These are phyloP conservation scores for Clostera curtula DNA, from an alignment of 2,888 invertebrate genomes.

Conservation along the genomic window DNA sequence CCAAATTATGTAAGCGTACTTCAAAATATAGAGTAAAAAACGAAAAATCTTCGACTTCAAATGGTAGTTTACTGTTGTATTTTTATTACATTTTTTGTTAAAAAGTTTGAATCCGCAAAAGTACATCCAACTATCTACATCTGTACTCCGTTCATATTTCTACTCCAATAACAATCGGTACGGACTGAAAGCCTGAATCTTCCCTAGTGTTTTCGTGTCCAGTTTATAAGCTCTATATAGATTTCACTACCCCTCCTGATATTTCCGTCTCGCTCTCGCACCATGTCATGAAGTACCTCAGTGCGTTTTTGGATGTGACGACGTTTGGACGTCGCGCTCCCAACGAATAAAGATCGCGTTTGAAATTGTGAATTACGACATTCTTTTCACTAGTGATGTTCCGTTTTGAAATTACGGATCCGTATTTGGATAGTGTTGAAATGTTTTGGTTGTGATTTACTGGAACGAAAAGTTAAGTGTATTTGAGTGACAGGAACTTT, in stretches of 20 bases:
- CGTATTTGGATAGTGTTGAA: neutral
- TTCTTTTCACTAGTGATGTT: conserved; percentile 1
- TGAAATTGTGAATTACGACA: conserved; percentile 9
- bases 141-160: too few relatives aligned
- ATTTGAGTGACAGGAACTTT: neutral
- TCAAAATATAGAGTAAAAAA: too few relatives aligned
- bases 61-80: too few relatives aligned
- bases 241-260: conserved; percentile 41
- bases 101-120: too few relatives aligned
- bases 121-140: too few relatives aligned
- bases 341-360: conserved; percentile 24
- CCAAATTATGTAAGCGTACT: too few relatives aligned
- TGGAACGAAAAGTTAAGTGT: neutral
- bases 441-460: neutral
- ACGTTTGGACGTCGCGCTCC: conserved; percentile 24
- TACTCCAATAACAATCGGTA: conserved; percentile 23
- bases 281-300: conserved; percentile 34
- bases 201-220: conserved; percentile 33
- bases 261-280: conserved; percentile 37
- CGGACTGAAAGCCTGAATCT: conserved; percentile 25
- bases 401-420: neutral
- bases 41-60: too few relatives aligned
- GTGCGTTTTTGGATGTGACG: conserved; percentile 42
- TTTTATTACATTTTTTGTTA: too few relatives aligned
- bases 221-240: conserved; percentile 45